These are phyloP conservation scores for Lepidonotus clava DNA, from an alignment of 2,888 invertebrate genomes.

Conservation along the genomic window DNA sequence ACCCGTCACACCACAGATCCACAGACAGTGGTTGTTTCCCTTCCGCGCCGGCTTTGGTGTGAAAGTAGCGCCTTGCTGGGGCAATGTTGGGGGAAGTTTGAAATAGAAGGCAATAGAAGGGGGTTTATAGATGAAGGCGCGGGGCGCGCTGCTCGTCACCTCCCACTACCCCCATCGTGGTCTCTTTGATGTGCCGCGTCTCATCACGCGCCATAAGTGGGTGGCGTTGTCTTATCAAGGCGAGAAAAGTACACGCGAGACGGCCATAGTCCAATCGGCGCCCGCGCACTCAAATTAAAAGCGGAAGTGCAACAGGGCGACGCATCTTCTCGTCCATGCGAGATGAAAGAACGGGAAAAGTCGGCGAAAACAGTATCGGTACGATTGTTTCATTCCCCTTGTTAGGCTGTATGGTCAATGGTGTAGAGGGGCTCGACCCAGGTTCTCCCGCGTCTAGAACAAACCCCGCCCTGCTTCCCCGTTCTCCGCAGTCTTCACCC, in stretches of 20 bases:
- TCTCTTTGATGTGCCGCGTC: background rate
- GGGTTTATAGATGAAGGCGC: background rate
- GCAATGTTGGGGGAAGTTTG: too few species aligned
- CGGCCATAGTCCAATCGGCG: background rate
- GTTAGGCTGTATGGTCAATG: background rate
- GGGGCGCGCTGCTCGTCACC: background rate
- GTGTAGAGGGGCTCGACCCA: background rate
- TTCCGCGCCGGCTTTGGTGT: background rate
- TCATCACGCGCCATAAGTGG: background rate
- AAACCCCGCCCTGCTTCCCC: background rate
- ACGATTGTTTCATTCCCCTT: too few species aligned
- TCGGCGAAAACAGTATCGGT: too few species aligned
- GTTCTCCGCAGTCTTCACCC: background rate
- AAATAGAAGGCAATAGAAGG: background rate
- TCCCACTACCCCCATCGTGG: background rate
- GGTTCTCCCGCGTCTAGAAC: constrained; percentile 2
- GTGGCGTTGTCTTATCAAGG: constrained; percentile 10
- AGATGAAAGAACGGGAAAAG: constrained; percentile 9
- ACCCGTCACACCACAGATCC: background rate
- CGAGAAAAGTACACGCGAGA: constrained; percentile 14
- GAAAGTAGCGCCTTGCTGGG: background rate
- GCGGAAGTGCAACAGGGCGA: background rate
- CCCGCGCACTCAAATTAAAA: constrained; percentile 18
- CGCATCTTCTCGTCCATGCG: background rate
- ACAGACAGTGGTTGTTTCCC: background rate